Base-by-base conservation (phyloP, 1,140 invertebrate genomes). In the Trialeurodes vaporariorum region DNA sequence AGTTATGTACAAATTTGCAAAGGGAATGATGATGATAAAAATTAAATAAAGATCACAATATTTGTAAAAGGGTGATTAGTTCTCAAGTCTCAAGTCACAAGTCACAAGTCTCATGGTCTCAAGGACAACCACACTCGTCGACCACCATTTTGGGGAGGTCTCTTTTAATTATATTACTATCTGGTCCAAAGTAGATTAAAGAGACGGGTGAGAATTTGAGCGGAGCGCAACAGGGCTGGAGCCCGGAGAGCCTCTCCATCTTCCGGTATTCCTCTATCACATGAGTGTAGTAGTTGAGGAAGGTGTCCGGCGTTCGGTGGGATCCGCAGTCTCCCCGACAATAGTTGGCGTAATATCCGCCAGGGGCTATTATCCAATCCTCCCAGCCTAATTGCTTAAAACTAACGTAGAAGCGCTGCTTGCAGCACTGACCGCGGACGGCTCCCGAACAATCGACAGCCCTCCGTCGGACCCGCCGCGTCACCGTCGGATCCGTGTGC, bases 91-190 rank as follows among this genome's bases (percentile, higher is more conserved):
- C n/a, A n/a, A n/a, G n/a, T n/a, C n/a, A n/a, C n/a, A n/a, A n/a
- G n/a, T n/a, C n/a, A n/a, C n/a, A n/a, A n/a, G n/a, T n/a, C n/a
- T n/a, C n/a, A n/a, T n/a, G n/a, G n/a, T n/a, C 75, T 79, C 85
- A 95, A 67, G 92, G 90, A 80, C 94, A 97, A 65, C 94, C 93
- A 80, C 94, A 98, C 81, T 96, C 91, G 78, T 96, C 92, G 27
- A 96, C 92, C 69, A 95, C 90, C 93, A 97, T 97, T 83, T 94
- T 94, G 70, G 94, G 93, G 74, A 98, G 81, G 80, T 96, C 92
- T 71, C 92, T 84, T 78, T 95, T 95, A 76, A 96, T 92, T 75
- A 96, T 93, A 78, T 92, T 94, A 68, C 86, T 86, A 79, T 93
- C 88, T 62, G 89, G 87, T 69, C 92, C 92, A 79, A 94, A 94